Evolutionary conservation across 2,113 vertebrate species (phyloP), one percentile per base, ranked within the genome.

Genomic region (Pelecanus crispus): DNA sequence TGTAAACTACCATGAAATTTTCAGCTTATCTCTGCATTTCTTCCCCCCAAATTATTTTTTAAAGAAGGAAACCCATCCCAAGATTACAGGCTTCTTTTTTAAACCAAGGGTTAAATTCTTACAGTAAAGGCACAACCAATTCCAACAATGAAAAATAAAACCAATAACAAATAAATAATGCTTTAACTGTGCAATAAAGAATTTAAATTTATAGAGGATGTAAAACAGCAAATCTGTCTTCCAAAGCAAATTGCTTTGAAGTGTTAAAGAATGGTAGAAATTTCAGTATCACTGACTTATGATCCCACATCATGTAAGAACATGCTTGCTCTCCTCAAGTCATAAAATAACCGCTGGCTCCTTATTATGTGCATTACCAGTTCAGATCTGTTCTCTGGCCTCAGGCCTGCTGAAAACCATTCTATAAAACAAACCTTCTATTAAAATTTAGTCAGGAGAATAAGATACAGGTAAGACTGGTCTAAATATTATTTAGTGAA

Each of bases 381-480:
- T 90, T 95, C 89, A 94, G 89, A 95, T 82, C 71, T 88, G 89
- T 82, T 85, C 62, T 73, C 84, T 94, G 81, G 62, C 92, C 81
- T 77, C 53, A 42, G 66, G 94, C 73, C 56, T 80, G 53, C 70
- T 82, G 73, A 92, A 96, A 95, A 70, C 42, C 81, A 75, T 11
- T 5, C 61, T 80, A 18, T 49, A 79, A 90, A 71, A 18, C 53
- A 81, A 90, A 38, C 29, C 36, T 66, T 29, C 36, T 42, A 87
- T 68, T 95, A 87, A 79, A 94, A 91, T 34, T 62, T 85, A 55
- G 14, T 86, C 34, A 85, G 59, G 47, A 90, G 77, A 95, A 26
- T 66, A 77, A 85, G 62, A 49, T 53, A 77, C 45, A 80, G 71
- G 70, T 87, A 81, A 80, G 61, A 95, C 36, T 61, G 34, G 52